Evolutionary conservation across 2,113 vertebrate genomes (phyloP).

Genomic region (Campylomormyrus tamandua): DNA sequence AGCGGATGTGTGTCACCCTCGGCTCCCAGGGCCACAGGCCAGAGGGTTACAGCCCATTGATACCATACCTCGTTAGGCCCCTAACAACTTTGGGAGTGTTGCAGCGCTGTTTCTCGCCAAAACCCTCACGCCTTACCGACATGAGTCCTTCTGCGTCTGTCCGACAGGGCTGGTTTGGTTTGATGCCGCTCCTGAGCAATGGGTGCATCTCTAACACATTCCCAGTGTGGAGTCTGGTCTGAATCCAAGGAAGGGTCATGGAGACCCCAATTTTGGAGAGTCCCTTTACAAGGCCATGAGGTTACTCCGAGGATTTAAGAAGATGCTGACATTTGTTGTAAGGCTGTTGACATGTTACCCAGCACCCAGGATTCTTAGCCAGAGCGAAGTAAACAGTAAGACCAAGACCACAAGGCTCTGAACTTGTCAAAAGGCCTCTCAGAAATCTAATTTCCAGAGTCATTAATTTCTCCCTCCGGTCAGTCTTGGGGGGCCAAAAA

Average conservation of each 20-base stretch:
- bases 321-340: background rate
- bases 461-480: background rate
- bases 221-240: background rate
- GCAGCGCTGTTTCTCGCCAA: background rate
- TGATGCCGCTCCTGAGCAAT: background rate
- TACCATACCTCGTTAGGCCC: background rate
- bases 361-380: background rate
- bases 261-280: background rate
- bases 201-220: background rate
- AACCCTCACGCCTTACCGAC: background rate
- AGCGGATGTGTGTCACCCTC: background rate
- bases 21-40: background rate
- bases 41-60: background rate
- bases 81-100: background rate
- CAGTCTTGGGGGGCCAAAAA: background rate
- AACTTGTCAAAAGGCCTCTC: background rate
- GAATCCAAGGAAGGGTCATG: background rate
- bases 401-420: background rate
- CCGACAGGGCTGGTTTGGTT: background rate
- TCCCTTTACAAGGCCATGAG: background rate
- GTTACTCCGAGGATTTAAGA: background rate
- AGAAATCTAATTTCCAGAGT: background rate
- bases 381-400: background rate
- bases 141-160: background rate
- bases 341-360: background rate